phyloP scores from a whole-genome alignment of 2,113 vertebrate species.

The Calidris pygmaea region DNA sequence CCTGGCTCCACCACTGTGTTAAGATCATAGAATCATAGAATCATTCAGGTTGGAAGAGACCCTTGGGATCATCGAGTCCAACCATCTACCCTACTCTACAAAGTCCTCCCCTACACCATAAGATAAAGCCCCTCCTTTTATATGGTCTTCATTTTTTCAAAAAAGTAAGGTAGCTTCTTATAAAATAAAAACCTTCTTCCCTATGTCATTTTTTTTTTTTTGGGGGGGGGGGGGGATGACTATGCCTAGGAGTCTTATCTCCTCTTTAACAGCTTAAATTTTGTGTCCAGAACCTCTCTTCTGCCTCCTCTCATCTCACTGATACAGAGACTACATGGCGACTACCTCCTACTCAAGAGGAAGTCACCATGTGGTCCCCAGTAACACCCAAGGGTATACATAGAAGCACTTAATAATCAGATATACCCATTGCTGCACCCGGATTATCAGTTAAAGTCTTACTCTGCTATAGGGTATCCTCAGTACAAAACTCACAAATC shows the following conservation, averaged over 20 bases:
- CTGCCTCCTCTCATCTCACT: background rate
- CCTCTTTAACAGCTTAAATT: background rate
- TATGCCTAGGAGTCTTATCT: background rate
- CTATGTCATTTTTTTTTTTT: too few species aligned
- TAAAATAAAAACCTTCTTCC: background rate
- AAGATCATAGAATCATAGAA: too few species aligned
- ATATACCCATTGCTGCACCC: background rate
- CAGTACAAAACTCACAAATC: background rate
- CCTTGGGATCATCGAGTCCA: too few species aligned
- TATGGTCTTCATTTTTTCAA: background rate
- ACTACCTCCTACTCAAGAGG: background rate
- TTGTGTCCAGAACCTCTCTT: background rate
- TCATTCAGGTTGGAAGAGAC: too few species aligned
- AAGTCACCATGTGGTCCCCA: background rate
- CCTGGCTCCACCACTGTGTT: background rate
- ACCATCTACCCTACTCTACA: too few species aligned
- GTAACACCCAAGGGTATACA: background rate
- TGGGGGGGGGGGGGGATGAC: rapidly evolving
- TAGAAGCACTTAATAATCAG: background rate
- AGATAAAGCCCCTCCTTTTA: background rate
- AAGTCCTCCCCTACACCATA: too few species aligned
- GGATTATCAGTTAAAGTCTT: background rate
- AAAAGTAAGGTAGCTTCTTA: background rate
- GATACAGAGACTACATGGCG: background rate
- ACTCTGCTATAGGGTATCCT: background rate